Conservation (phyloP, 2,113 vertebrate genomes). For the Zosterops hypoxanthus region DNA sequence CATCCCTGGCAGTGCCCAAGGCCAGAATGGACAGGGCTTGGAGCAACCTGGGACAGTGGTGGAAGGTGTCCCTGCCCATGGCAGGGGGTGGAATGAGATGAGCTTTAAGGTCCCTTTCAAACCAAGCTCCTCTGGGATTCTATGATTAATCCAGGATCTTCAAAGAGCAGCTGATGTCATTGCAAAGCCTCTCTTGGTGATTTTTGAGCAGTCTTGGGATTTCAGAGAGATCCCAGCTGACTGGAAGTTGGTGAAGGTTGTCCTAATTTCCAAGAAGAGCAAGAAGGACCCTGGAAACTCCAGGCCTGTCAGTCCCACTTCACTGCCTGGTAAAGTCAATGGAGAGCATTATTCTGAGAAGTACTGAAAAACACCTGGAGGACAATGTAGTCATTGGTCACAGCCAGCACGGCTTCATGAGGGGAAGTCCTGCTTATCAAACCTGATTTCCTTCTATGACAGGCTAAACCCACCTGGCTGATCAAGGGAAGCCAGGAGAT, state of each 20-base stretch:
- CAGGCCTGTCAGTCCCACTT: background rate
- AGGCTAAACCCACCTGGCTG: background rate
- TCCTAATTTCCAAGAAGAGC: background rate
- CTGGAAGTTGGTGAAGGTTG: background rate
- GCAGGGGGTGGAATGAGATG: background rate
- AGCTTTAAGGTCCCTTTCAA: background rate
- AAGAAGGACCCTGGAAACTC: background rate
- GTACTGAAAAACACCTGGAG: background rate
- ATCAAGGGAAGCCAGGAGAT: background rate
- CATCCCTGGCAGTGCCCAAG: background rate
- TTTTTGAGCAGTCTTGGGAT: background rate
- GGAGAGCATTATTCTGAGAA: background rate
- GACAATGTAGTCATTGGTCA: fast-evolving
- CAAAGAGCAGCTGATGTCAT: background rate
- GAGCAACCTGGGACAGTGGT: background rate
- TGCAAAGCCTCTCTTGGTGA: background rate
- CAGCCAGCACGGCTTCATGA: background rate
- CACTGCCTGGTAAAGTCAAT: background rate
- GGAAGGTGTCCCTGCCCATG: background rate
- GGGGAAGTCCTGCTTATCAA: background rate
- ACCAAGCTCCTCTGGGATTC: background rate
- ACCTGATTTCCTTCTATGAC: background rate
- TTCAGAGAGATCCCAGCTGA: background rate
- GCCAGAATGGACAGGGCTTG: background rate
- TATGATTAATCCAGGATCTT: background rate